Evolutionary conservation across 2,888 invertebrate species (phyloP), one percentile per base, ranked within the genome.

Genomic region (Protodeltote pygarga): DNA sequence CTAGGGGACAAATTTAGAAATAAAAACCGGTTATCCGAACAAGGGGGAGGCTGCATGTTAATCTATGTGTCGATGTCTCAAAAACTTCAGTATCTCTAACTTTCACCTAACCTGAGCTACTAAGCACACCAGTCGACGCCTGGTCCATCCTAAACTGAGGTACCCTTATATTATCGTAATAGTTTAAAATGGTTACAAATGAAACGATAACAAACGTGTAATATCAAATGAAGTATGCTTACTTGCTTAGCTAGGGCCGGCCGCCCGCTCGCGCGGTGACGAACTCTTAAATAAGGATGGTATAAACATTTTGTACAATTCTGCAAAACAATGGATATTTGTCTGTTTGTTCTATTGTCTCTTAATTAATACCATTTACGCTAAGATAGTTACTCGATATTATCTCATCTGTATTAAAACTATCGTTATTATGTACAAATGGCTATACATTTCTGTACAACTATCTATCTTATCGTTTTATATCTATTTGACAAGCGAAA

Each of bases 141-240:
- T 91, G 90, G 90, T 90, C 90, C 87, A 88, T 89, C 91, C 87
- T 91, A 87, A 90, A 88, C 89, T 88, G 91, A 92, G 90, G 87
- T 91, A 87, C 81, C 82, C 87, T 83, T 89, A 88, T 87, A 83
- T 73, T 88, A 89, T 86, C 77, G 85, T 89, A 90, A 89, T 91
- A 90, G 85, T 89, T 90, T 73, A 89, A 89, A 68, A 89, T 87
- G 87, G 87, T 89, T 90, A 91, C 84, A 91, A 92, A 92, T 85
- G 54, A 92, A 92, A 90, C 90, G 83, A 83, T 90, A 92, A 92
- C 92, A 91, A 87, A 89, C 80, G 83, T 90, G 86, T 91, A 89
- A 84, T 89, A 85, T 78, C 75, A 92, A 92, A 89, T 83, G 76
- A 90, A 90, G 83, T 84, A 85, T 89, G 89, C 90, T 92, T 92